Evolutionary conservation across 2,888 invertebrate species (phyloP).

Genomic region (Tethea ocularis): DNA sequence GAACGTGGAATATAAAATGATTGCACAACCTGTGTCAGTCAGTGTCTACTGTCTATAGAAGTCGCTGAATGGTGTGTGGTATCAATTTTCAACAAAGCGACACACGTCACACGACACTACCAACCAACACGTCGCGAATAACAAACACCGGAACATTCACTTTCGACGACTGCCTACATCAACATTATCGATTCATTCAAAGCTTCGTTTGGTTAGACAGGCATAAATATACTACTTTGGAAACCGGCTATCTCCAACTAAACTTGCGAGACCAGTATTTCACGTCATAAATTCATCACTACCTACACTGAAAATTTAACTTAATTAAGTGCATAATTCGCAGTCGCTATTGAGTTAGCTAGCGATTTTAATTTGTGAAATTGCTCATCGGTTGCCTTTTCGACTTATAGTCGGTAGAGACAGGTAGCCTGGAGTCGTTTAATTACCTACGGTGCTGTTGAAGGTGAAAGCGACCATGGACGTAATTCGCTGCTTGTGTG

Average conservation of each 20-base stretch:
- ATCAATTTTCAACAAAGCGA: slow-evolving; percentile 55
- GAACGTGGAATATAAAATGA: slow-evolving; percentile 25
- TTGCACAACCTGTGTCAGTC: slow-evolving; percentile 39
- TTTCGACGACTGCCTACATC: slow-evolving; percentile 69
- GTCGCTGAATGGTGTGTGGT: slow-evolving; percentile 30
- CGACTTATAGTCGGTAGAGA: slow-evolving; percentile 25
- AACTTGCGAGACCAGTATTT: slow-evolving; percentile 39
- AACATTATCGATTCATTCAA: slow-evolving; percentile 54
- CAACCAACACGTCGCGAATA: slow-evolving; percentile 56
- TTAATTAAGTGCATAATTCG: slow-evolving; percentile 14
- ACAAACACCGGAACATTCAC: slow-evolving; percentile 78
- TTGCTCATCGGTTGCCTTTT: slow-evolving; percentile 42
- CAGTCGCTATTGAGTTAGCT: neutral
- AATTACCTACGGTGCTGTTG: slow-evolving; percentile 48
- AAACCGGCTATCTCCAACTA: slow-evolving; percentile 41
- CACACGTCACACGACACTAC: slow-evolving; percentile 60
- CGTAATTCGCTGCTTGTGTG: slow-evolving; percentile 48
- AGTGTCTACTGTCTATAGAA: slow-evolving; percentile 13
- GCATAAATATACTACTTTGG: slow-evolving; percentile 37
- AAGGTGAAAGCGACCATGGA: slow-evolving; percentile 63
- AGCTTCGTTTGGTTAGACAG: slow-evolving; percentile 37
- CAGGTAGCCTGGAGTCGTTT: slow-evolving; percentile 41
- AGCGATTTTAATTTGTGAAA: slow-evolving; percentile 41
- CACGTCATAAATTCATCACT: slow-evolving; percentile 27
- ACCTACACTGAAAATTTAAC: neutral